Evolutionary conservation across 2,113 vertebrate species (phyloP).

Genomic region (Scomber japonicus): DNA sequence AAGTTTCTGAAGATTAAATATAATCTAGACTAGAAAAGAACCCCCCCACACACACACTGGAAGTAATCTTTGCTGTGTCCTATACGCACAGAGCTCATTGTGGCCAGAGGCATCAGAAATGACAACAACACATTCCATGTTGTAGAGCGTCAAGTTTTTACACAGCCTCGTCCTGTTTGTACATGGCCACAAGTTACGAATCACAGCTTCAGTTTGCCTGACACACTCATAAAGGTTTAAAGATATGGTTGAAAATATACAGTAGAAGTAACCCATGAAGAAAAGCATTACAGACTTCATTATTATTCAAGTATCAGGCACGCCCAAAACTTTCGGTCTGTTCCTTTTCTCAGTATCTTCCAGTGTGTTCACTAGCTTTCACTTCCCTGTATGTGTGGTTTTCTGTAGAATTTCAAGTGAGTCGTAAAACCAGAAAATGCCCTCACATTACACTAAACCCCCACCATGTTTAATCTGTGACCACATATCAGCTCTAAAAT

Average conservation of each 20-base stretch:
- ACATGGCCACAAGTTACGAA: constrained; percentile 18
- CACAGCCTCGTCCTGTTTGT: constrained; percentile 56
- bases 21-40: no score
- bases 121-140: constrained; percentile 67
- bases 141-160: constrained; percentile 63
- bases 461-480: constrained; percentile 34
- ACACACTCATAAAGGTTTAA: background rate
- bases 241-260: background rate
- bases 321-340: no score
- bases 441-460: background rate
- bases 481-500: constrained; percentile 45
- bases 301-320: no score
- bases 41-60: background rate
- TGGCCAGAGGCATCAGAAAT: constrained; percentile 62
- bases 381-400: background rate
- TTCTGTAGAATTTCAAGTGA: background rate
- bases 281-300: background rate
- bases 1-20: background rate
- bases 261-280: background rate
- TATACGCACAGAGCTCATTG: background rate
- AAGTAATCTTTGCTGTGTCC: background rate
- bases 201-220: background rate
- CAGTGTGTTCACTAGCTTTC: no score
- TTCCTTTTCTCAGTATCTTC: no score
- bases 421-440: background rate